Percentiles rank a stretch among this genome's conserved stretches.
phyloP scores from a whole-genome alignment of 1,140 invertebrate species.

The Plodia interpunctella region DNA sequence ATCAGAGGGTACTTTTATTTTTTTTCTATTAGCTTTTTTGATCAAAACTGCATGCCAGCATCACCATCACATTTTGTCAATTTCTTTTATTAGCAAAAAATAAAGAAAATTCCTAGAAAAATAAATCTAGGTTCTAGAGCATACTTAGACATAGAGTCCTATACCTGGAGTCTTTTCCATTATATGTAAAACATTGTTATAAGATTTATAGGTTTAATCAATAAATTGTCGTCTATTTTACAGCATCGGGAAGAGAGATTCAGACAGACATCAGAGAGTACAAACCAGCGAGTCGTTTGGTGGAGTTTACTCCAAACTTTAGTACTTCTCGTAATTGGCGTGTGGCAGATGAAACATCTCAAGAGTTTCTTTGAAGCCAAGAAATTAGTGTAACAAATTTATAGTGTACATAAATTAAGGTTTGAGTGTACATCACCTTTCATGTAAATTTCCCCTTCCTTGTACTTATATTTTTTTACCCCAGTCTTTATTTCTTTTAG shows the following conservation, averaged over 20 bases:
- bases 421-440: too few relatives aligned
- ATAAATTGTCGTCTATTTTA: too few relatives aligned
- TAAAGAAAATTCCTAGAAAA: too few relatives aligned
- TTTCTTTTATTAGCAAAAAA: too few relatives aligned
- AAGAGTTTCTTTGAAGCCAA: constrained; percentile 99
- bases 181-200: too few relatives aligned
- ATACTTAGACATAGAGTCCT: too few relatives aligned
- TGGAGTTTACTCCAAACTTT: constrained; percentile 97
- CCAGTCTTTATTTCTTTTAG: constrained; percentile 10
- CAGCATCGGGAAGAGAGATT: constrained; percentile 99
- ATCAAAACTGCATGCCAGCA: too few relatives aligned
- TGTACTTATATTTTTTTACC: constrained; percentile 15
- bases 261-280: constrained; percentile 97
- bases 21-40: background rate
- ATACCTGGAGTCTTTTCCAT: too few relatives aligned
- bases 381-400: constrained; percentile 92
- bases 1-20: constrained; percentile 88
- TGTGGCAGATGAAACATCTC: constrained; percentile 99
- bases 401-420: background rate
- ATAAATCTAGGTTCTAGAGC: too few relatives aligned
- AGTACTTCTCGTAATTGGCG: constrained; percentile 94
- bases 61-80: too few relatives aligned
- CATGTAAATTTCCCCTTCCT: background rate
- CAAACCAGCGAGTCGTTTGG: constrained; percentile 97
- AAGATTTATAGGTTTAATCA: too few relatives aligned